Evolutionary conservation across 2,797 vertebrate species (phyloP).

Genomic region (Dallia pectoralis): DNA sequence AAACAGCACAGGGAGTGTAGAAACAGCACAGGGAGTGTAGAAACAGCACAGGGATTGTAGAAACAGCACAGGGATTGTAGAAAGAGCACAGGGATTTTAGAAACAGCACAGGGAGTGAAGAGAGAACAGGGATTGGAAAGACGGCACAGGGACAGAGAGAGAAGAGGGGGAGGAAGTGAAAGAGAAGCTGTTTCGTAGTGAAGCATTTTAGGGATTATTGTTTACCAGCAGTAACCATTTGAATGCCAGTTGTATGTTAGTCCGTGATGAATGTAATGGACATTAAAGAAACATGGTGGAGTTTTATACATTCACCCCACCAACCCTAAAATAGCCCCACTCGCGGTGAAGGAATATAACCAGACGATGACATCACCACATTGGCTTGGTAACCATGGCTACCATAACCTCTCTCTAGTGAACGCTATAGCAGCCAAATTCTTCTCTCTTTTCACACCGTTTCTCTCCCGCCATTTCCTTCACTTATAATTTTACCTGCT

Average conservation of each 20-base stretch:
- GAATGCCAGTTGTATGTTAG: not conserved
- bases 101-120: not conserved
- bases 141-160: not conserved
- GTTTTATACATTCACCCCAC: constrained; percentile 2
- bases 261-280: not conserved
- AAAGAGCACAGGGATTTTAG: not conserved
- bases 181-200: not conserved
- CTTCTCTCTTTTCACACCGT: constrained; percentile 33
- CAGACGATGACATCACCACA: constrained; percentile 60
- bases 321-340: constrained; percentile 32
- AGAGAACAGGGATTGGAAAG: not conserved
- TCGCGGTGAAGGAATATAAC: constrained; percentile 34
- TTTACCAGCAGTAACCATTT: not conserved
- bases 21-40: too few species aligned
- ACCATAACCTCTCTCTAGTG: constrained; percentile 53
- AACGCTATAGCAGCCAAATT: constrained; percentile 44
- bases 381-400: constrained; percentile 68
- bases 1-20: too few species aligned
- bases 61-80: not conserved
- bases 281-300: not conserved
- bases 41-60: too few species aligned
- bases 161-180: not conserved
- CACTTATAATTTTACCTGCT: too few species aligned
- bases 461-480: not conserved
- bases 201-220: not conserved